Conservation (phyloP, 1,140 invertebrate genomes). For the Bathynomus jamesi region DNA sequence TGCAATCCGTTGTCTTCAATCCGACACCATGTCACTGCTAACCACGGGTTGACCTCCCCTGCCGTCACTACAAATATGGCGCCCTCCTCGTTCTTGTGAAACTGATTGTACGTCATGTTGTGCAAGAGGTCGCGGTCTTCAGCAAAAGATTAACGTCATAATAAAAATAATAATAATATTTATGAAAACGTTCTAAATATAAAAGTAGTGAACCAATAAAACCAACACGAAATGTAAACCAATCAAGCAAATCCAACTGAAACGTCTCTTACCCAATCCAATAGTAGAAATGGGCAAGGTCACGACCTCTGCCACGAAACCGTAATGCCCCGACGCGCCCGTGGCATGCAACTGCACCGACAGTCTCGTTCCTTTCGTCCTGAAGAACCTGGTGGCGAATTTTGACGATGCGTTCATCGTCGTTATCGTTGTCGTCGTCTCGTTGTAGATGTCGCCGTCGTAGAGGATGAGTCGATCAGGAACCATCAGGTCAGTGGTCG, state of each 20-base stretch:
- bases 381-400: slow-evolving; percentile 61
- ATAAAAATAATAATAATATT: too few relatives aligned
- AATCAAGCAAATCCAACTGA: slow-evolving; percentile 11
- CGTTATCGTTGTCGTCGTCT: slow-evolving; percentile 61
- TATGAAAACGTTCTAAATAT: slow-evolving; percentile 39
- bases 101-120: slow-evolving; percentile 75
- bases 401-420: slow-evolving; percentile 60
- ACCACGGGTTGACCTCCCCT: slow-evolving; percentile 89
- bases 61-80: slow-evolving; percentile 79
- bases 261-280: slow-evolving; percentile 79
- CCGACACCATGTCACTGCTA: slow-evolving; percentile 81
- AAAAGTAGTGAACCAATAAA: slow-evolving; percentile 9
- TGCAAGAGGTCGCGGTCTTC: slow-evolving; percentile 83
- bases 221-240: slow-evolving; percentile 1
- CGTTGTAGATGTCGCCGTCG: slow-evolving; percentile 87
- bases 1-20: slow-evolving; percentile 81
- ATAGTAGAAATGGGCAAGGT: slow-evolving; percentile 85
- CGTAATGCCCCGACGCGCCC: slow-evolving; percentile 82
- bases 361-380: slow-evolving; percentile 65
- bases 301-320: slow-evolving; percentile 95
- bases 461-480: slow-evolving; percentile 78
- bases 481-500: slow-evolving; percentile 66
- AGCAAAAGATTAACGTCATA: background rate
- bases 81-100: slow-evolving; percentile 77
- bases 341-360: slow-evolving; percentile 89